These are phyloP conservation scores for Orientallactaga bullata DNA, from an alignment of 2,113 vertebrate species.

Conservation along the genomic window DNA sequence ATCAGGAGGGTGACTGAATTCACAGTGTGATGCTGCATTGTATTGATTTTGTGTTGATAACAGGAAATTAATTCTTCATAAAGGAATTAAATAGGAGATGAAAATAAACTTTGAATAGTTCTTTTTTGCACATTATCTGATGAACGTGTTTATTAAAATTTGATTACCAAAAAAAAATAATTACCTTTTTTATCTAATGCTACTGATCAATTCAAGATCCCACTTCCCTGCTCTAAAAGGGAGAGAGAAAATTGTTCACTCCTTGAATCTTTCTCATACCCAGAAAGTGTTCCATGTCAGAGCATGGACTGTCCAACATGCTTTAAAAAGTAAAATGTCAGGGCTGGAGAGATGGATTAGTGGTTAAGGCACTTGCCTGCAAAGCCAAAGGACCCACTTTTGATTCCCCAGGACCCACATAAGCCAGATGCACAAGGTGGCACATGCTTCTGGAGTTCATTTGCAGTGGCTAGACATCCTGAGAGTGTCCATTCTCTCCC, in stretches of 20 bases:
- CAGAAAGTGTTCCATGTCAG: slow-evolving; percentile 25
- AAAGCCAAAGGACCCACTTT: too few species aligned
- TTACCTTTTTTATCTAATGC: slow-evolving; percentile 40
- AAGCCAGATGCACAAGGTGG: too few species aligned
- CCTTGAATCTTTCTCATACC: not conserved
- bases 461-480: too few species aligned
- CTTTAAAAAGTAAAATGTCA: not conserved
- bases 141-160: slow-evolving; percentile 1
- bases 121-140: slow-evolving; percentile 11
- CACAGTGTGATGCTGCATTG: not conserved
- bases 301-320: slow-evolving; percentile 12
- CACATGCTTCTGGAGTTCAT: too few species aligned
- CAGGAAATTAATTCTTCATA: slow-evolving; percentile 67
- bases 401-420: too few species aligned
- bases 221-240: not conserved
- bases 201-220: slow-evolving; percentile 44
- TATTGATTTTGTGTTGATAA: slow-evolving; percentile 23
- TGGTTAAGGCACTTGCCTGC: too few species aligned
- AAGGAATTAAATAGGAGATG: slow-evolving; percentile 40
- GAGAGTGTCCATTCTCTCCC: too few species aligned
- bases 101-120: slow-evolving; percentile 20
- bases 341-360: not conserved
- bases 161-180: not conserved
- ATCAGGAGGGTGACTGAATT: not conserved
- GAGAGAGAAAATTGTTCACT: slow-evolving; percentile 37